These are phyloP conservation scores for Lochmaea capreae DNA, from an alignment of 2,888 invertebrate species.

Conservation along the genomic window DNA sequence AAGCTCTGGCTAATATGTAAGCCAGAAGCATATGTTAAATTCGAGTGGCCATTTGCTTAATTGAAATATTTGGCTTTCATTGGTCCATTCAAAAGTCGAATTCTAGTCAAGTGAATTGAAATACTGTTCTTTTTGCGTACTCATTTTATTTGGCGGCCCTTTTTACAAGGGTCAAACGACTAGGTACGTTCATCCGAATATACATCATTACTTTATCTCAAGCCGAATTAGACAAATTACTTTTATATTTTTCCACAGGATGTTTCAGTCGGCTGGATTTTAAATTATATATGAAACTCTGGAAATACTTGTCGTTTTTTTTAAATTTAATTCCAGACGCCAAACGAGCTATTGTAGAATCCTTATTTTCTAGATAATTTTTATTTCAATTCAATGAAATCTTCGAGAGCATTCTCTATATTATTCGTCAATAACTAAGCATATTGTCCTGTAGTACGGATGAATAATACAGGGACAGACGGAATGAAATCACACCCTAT, in stretches of 20 bases:
- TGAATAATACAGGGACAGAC: slow-evolving; percentile 36
- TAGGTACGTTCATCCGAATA: slow-evolving; percentile 22
- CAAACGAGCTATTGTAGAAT: too few species aligned
- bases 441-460: slow-evolving; percentile 11
- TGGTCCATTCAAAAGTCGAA: slow-evolving; percentile 63
- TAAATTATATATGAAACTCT: not conserved
- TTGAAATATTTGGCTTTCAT: slow-evolving; percentile 64
- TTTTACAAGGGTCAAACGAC: slow-evolving; percentile 31
- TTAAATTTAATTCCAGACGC: too few species aligned
- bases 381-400: not conserved
- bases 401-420: not conserved
- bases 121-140: slow-evolving; percentile 60
- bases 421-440: slow-evolving; percentile 11
- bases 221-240: slow-evolving; percentile 28
- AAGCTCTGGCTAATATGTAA: slow-evolving; percentile 43
- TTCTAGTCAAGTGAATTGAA: slow-evolving; percentile 61
- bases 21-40: slow-evolving; percentile 58
- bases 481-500: slow-evolving; percentile 42
- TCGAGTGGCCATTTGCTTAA: slow-evolving; percentile 65
- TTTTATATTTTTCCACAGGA: slow-evolving; percentile 14
- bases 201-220: slow-evolving; percentile 23
- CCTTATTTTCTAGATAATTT: too few species aligned
- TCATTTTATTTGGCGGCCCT: slow-evolving; percentile 53
- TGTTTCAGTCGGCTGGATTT: not conserved
- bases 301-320: too few species aligned